phyloP scores from a whole-genome alignment of 2,113 vertebrate species.

The Atractosteus spatula region DNA sequence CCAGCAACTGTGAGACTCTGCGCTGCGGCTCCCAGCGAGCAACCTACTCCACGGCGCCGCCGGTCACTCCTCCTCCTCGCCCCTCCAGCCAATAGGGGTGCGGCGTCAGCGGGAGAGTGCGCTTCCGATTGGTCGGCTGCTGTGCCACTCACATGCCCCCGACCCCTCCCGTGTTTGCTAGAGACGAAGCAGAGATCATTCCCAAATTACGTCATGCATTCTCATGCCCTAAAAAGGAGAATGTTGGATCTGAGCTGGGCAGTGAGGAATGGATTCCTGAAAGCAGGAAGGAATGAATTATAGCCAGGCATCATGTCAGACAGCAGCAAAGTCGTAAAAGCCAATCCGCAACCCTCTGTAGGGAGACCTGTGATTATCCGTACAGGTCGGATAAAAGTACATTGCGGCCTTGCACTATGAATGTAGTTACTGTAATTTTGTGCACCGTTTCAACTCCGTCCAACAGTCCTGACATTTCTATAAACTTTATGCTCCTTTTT shows the following conservation, averaged over 20 bases:
- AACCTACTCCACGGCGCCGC: conserved; percentile 43
- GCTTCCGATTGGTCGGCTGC: conserved; percentile 38
- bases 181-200: conserved; percentile 48
- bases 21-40: conserved; percentile 45
- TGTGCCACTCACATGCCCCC: conserved; percentile 23
- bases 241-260: conserved; percentile 44
- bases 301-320: conserved; percentile 8
- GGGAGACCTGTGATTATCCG: neutral
- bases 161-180: conserved; percentile 45
- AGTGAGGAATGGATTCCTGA: conserved; percentile 33
- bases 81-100: conserved; percentile 45
- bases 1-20: conserved; percentile 42
- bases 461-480: neutral
- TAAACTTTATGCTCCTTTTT: neutral
- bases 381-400: too few species aligned
- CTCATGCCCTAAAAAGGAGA: conserved; percentile 74
- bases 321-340: neutral
- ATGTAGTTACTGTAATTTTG: conserved; percentile 1
- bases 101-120: neutral
- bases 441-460: neutral
- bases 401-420: neutral
- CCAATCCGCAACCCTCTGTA: neutral
- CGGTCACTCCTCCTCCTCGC: conserved; percentile 44
- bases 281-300: conserved; percentile 17
- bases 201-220: conserved; percentile 65